phyloP scores from a whole-genome alignment of 1,140 invertebrate species.

The Wiebesia pumilae region DNA sequence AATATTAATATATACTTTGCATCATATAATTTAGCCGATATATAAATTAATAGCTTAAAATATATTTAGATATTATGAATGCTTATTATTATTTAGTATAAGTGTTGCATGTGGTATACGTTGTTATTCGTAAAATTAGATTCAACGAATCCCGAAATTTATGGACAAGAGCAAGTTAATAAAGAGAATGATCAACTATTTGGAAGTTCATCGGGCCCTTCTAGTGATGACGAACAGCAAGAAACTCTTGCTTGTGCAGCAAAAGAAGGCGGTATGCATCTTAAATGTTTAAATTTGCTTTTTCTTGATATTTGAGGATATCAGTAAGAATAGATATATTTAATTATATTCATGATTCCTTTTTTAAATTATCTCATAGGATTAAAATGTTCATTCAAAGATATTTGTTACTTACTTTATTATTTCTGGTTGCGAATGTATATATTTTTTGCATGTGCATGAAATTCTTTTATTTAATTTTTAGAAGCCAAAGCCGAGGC shows the following conservation, averaged over 20 bases:
- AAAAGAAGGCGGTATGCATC: conserved; percentile 66
- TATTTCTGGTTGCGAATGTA: not conserved
- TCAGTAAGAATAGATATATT: no score
- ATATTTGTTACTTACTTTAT: not conserved
- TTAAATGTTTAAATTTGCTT: not conserved
- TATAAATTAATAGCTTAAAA: not conserved
- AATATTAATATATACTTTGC: no score
- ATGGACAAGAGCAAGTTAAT: conserved; percentile 57
- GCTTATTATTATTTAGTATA: not conserved
- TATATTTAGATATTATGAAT: not conserved
- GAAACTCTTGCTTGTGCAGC: conserved; percentile 68
- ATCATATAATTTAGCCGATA: not conserved
- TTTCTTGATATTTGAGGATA: not conserved
- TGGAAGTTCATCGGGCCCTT: conserved; percentile 58
- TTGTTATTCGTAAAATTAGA: conserved; percentile 59
- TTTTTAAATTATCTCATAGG: not conserved
- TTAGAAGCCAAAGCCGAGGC: conserved; percentile 72
- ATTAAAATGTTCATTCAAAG: not conserved
- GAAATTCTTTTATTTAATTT: conserved; percentile 62
- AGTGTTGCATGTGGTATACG: conserved; percentile 33
- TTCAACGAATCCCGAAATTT: conserved; percentile 59
- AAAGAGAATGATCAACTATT: conserved; percentile 61
- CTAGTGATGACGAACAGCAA: conserved; percentile 72
- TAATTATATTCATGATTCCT: no score
- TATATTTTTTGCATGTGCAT: conserved; percentile 64